Conservation (phyloP, 2,113 vertebrate species). For the Gambusia holbrooki region DNA sequence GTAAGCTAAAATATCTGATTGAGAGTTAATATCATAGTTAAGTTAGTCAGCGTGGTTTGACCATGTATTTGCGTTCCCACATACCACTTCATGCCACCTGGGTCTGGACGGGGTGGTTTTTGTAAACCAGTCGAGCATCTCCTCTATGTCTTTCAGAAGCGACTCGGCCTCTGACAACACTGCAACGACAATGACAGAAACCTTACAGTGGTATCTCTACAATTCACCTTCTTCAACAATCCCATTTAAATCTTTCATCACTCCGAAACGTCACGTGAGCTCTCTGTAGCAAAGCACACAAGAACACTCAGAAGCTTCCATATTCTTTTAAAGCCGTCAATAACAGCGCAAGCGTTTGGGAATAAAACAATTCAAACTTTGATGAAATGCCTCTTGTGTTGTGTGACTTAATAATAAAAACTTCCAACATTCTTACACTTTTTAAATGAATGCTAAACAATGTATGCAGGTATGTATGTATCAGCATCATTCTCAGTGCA, state of each 20-base stretch:
- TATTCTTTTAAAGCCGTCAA: no score
- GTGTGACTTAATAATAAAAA: background rate
- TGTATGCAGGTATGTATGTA: background rate
- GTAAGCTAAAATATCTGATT: slow-evolving; percentile 8
- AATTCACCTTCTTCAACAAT: no score
- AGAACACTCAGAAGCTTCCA: no score
- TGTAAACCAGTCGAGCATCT: slow-evolving; percentile 68
- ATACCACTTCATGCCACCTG: slow-evolving; percentile 15
- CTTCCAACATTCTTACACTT: background rate
- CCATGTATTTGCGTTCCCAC: background rate
- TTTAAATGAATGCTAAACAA: background rate
- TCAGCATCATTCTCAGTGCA: background rate
- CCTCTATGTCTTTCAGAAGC: slow-evolving; percentile 74
- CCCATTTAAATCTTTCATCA: no score
- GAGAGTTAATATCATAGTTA: background rate
- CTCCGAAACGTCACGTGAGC: no score
- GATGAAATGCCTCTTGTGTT: background rate
- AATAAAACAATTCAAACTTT: background rate
- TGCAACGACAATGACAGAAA: slow-evolving; percentile 70
- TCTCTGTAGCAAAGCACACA: no score
- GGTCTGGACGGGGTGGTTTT: background rate
- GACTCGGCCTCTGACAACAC: slow-evolving; percentile 75
- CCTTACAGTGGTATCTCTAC: background rate
- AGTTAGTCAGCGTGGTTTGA: background rate
- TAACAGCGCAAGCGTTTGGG: background rate